These are phyloP conservation scores for Monopis laevigella DNA, from an alignment of 2,888 invertebrate species.

Conservation along the genomic window DNA sequence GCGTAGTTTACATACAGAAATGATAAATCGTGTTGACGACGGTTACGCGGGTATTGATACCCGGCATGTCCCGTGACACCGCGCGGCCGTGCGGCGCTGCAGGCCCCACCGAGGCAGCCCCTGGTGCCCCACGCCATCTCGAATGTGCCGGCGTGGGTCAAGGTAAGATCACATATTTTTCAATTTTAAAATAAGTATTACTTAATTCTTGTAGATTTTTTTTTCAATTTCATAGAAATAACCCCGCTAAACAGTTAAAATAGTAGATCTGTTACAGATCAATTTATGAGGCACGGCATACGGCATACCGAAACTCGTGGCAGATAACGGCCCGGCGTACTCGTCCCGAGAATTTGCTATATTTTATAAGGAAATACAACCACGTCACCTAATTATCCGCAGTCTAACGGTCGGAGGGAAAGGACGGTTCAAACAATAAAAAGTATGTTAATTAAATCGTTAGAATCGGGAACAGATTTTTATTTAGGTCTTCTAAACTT, in stretches of 20 bases:
- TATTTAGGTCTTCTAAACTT: neutral
- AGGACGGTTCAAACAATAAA: conserved; percentile 8
- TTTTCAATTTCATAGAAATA: conserved; percentile 14
- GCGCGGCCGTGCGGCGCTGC: conserved; percentile 16
- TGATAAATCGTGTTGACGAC: too few relatives aligned
- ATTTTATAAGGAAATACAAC: conserved; percentile 13
- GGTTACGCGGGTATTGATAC: too few relatives aligned
- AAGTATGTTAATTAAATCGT: conserved; percentile 7
- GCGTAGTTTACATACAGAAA: too few relatives aligned
- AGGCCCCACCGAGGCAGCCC: conserved; percentile 13
- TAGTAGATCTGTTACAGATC: conserved; percentile 5
- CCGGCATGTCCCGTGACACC: conserved; percentile 16
- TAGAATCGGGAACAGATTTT: neutral
- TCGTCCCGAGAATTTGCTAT: conserved; percentile 13
- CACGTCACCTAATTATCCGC: conserved; percentile 6
- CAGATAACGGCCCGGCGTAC: conserved; percentile 14
- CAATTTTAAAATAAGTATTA: conserved; percentile 11
- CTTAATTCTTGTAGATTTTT: conserved; percentile 14
- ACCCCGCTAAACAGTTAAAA: neutral
- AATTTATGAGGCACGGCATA: conserved; percentile 10
- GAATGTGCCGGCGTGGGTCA: conserved; percentile 7
- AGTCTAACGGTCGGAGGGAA: conserved; percentile 9
- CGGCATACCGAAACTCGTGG: conserved; percentile 13
- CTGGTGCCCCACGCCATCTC: conserved; percentile 9
- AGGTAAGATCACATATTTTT: conserved; percentile 12